Evolutionary conservation across 37 sponge, comb jelly and placozoan genomes (phyloP).

Genomic region (Theonella swinhoei): DNA sequence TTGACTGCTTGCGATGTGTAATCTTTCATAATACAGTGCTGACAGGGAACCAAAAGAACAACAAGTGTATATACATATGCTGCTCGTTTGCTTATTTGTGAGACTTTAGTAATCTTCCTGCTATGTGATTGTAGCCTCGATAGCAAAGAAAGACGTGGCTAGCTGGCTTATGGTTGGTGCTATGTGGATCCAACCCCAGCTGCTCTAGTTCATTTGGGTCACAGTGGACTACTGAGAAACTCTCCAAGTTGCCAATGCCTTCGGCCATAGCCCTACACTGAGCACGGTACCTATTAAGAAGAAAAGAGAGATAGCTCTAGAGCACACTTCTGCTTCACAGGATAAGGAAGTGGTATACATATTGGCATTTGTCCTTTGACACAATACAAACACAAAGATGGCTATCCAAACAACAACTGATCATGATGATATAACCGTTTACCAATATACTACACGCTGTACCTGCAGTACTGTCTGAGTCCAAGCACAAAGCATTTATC

Average conservation of each 20-base stretch:
- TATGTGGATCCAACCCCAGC: background rate
- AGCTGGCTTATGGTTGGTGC: background rate
- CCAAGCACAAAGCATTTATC: slow-evolving; percentile 68
- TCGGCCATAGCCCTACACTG: background rate
- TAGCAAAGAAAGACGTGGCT: slow-evolving; percentile 53
- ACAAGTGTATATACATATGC: too few relatives aligned
- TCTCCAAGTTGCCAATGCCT: background rate
- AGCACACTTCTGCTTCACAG: background rate
- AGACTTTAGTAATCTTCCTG: slow-evolving; percentile 27
- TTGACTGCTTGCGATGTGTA: too few relatives aligned
- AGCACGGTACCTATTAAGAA: slow-evolving; percentile 11
- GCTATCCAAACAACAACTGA: too few relatives aligned
- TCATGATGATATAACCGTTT: too few relatives aligned
- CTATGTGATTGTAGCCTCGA: slow-evolving; percentile 64
- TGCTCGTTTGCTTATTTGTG: too few relatives aligned
- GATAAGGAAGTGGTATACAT: too few relatives aligned
- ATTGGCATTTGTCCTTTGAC: too few relatives aligned
- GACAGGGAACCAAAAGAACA: too few relatives aligned
- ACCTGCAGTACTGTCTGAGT: slow-evolving; percentile 63
- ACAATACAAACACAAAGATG: too few relatives aligned
- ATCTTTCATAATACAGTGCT: too few relatives aligned
- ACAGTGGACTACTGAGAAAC: background rate
- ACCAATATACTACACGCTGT: too few relatives aligned
- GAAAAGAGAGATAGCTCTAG: background rate
- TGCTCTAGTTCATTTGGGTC: background rate